phyloP scores from a whole-genome alignment of 2,797 vertebrate genomes.

The Myotis pilosus region DNA sequence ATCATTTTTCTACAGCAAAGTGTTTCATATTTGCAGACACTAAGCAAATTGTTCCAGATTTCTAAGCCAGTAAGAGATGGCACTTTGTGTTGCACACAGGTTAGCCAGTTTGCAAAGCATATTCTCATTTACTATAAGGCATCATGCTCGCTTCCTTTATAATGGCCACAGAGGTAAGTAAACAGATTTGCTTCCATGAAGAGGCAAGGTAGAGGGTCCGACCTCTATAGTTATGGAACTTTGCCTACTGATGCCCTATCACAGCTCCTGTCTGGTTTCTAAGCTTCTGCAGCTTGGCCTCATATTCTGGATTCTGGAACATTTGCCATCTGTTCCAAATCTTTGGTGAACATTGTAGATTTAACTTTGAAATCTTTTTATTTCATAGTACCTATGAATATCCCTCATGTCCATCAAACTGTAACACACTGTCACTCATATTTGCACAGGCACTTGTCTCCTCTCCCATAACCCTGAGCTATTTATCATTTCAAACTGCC shows the following conservation, averaged over 20 bases:
- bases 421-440: neutral
- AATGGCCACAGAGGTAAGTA: neutral
- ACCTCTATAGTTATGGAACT: neutral
- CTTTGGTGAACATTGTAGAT: neutral
- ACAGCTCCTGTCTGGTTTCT: neutral
- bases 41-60: neutral
- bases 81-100: neutral
- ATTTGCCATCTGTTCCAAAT: neutral
- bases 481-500: neutral
- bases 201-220: fast-evolving
- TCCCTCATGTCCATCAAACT: neutral
- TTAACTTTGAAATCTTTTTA: neutral
- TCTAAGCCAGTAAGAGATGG: neutral
- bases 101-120: neutral
- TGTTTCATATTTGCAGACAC: neutral
- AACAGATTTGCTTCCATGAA: neutral
- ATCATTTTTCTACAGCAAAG: neutral
- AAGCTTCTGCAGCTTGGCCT: neutral
- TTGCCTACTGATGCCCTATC: neutral
- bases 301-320: neutral
- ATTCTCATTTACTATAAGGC: neutral
- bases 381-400: neutral
- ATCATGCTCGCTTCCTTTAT: neutral
- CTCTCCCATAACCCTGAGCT: neutral
- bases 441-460: neutral